Conservation (phyloP, 1,140 invertebrate genomes). For the Drosophila repleta region DNA sequence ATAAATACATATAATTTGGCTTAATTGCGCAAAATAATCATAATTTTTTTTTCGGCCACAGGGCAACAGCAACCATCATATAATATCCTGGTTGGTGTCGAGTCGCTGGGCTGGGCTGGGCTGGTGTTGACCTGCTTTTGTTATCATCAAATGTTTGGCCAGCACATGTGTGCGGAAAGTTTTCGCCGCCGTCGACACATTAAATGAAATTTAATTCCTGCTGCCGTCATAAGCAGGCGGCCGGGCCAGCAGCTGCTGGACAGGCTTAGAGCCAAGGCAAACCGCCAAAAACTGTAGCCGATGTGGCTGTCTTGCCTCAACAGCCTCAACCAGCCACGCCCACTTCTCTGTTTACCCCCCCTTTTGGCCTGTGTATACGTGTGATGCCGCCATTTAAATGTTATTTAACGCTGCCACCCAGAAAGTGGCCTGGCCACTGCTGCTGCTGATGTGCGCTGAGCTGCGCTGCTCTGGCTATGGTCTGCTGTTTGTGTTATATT, state of each 20-base stretch:
- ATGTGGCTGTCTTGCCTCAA: conserved; percentile 65
- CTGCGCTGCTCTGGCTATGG: background rate
- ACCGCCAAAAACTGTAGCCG: conserved; percentile 69
- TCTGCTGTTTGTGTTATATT: conserved; percentile 13
- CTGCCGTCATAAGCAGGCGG: conserved; percentile 67
- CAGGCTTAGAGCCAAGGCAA: conserved; percentile 59
- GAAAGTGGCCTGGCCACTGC: conserved; percentile 52
- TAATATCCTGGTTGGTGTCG: background rate
- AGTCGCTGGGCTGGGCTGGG: background rate
- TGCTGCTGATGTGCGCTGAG: conserved; percentile 27
- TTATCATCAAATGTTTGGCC: conserved; percentile 72
- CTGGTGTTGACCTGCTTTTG: conserved; percentile 69
- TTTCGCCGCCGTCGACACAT: conserved; percentile 65
- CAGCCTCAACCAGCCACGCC: background rate
- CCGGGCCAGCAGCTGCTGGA: conserved; percentile 58
- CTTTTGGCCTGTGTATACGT: conserved; percentile 49
- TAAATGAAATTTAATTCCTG: conserved; percentile 80
- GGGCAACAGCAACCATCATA: conserved; percentile 6
- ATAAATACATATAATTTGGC: conserved; percentile 73
- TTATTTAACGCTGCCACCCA: conserved; percentile 69
- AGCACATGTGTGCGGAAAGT: conserved; percentile 63
- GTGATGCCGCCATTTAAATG: conserved; percentile 69
- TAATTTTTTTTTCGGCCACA: conserved; percentile 56
- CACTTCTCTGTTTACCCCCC: background rate
- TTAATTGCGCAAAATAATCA: conserved; percentile 75